Base-by-base conservation (phyloP, 2,113 vertebrate species). In the Eolophus roseicapilla region DNA sequence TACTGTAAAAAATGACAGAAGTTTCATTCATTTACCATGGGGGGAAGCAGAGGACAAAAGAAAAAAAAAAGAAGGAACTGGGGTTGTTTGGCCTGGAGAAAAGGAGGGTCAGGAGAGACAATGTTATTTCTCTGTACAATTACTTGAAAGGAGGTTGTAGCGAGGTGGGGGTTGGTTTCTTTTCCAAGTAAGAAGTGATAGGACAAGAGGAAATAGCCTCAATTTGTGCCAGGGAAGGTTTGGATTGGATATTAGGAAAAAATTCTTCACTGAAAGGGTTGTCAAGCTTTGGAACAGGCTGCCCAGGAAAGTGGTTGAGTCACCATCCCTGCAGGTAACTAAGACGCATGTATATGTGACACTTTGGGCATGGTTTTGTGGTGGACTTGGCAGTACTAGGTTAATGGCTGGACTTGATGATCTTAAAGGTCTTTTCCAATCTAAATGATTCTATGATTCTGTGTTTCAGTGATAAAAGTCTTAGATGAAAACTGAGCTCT, bases 111-210 rank as follows among this genome's bases (percentile, higher is more conserved):
- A 75, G 16, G 8, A 11, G 50, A 17, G 33, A 79, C 13, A 31
- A 55, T 0, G 18, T 55, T 10, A 24, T 25, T 1, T 0, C 11
- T 23, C 14, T 43, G 27, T 33, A 6, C 6, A 49, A 4, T 5
- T 35, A 6, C 28, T n/a, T 49, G 44, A 29, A 15, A 70, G 28
- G 37, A 70, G 47, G 19, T 16, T 65, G 27, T 15, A 20, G 47
- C 27, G 28, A 49, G 31, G 13, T 39, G 60, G 17, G 37, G 16
- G 7, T 39, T 4, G 0, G 29, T 31, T 39, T 53, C 43, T 31
- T 57, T 28, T 57, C 31, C 18, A 50, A 43, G 19, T 9, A 57
- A 39, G 8, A 82, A 70, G 24, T 0, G 1, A 41, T 15, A n/a
- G 28, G 28, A 39, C 4, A 21, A 44, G 24, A 70, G 19, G 43